Evolutionary conservation across 2,113 vertebrate species (phyloP), one percentile per base, ranked within the genome.

Genomic region (Phainopepla nitens): DNA sequence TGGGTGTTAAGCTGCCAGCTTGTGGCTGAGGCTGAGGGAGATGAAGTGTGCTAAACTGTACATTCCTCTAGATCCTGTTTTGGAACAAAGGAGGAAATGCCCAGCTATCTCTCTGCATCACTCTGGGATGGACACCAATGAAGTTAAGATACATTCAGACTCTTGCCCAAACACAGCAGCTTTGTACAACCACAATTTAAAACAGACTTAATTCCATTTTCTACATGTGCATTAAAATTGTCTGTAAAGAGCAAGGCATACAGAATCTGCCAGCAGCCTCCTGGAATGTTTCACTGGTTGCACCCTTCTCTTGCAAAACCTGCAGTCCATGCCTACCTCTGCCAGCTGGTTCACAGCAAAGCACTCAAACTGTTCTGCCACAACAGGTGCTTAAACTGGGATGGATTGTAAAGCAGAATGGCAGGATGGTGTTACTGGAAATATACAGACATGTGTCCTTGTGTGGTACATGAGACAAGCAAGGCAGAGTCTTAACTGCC

Each of bases 91-190:
- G 29, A 77, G 50, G 47, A 80, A 50, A 28, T 4, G 23, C n/a
- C 11, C 53, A 73, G 27, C 42, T 31, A 22, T 8, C 39, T 73
- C 39, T 17, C 1, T 68, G 61, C n/a, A 42, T 56, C 80, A 4
- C 62, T 88, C 10, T 2, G 58, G 27, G 60, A 69, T 0, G 22
- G 56, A 49, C 72, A 69, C 6, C 0, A 1, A 44, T 60, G 35
- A 71, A 51, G 33, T 70, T 60, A 39, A 82, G 14, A 36, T 18
- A 31, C 6, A 11, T 49, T 82, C 41, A 76, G 39, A n/a, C 35
- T 0, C 0, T 1, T 72, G 49, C 28, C 72, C 27, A 62, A 70
- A 61, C 21, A 44, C 0, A 77, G 29, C 54, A 83, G 66, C 21
- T 93, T 20, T 58, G 39, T 68, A 36, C 57, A 41, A 49, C 28